Conservation (phyloP, 2,888 invertebrate species). For the Phoronis australis region DNA sequence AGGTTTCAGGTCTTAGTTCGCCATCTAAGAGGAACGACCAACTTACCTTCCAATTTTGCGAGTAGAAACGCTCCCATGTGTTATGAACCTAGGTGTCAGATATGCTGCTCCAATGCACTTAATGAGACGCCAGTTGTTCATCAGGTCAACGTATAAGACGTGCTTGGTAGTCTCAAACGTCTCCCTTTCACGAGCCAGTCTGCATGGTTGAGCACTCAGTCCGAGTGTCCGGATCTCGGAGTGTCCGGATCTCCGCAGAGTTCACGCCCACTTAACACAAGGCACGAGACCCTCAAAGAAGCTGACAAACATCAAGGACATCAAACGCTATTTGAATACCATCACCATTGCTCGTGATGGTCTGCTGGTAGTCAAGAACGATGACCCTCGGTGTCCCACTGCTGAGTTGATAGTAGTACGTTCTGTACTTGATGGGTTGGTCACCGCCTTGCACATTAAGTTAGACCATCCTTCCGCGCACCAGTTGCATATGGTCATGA, state of each 20-base stretch:
- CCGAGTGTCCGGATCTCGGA: conserved; percentile 15
- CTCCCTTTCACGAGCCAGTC: conserved; percentile 12
- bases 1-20: conserved; percentile 8
- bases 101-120: conserved; percentile 7
- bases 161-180: conserved; percentile 1
- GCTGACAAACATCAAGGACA: no score
- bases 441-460: no score
- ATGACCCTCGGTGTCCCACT: no score
- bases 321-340: no score
- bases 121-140: conserved; percentile 7
- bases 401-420: no score
- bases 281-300: no score
- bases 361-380: no score
- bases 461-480: no score
- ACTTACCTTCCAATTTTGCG: conserved; percentile 12
- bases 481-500: no score
- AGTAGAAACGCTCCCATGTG: conserved; percentile 15
- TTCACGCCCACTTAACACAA: no score
- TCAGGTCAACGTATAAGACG: conserved; percentile 3
- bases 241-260: conserved; percentile 22
- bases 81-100: conserved; percentile 10
- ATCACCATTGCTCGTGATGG: no score
- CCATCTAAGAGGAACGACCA: conserved; percentile 7
- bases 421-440: no score
- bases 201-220: conserved; percentile 11